Conservation (phyloP, 2,113 vertebrate genomes). For the Asarcornis scutulata region DNA sequence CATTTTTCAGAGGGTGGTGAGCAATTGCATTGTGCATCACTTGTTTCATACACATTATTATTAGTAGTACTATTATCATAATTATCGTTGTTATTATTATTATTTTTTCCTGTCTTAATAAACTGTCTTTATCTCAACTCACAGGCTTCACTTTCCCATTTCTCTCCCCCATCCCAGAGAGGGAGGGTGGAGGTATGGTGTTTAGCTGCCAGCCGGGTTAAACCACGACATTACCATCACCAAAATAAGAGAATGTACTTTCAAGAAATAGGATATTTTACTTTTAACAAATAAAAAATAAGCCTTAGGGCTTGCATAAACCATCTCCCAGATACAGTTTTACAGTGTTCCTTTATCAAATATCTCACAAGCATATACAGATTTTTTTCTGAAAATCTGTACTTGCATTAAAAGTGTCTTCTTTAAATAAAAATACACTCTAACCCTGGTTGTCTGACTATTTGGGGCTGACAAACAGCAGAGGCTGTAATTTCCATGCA, state of each 20-base stretch:
- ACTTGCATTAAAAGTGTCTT: background rate
- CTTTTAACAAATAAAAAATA: background rate
- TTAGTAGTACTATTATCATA: no score
- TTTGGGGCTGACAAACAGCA: background rate
- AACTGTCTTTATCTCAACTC: no score
- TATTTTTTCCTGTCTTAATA: no score
- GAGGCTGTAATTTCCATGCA: background rate
- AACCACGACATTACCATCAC: background rate
- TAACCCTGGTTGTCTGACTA: background rate
- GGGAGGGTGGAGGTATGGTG: no score
- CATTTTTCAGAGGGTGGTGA: no score
- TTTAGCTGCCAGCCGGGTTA: no score
- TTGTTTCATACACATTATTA: no score
- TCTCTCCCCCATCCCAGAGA: no score
- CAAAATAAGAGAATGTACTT: background rate
- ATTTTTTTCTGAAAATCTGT: background rate
- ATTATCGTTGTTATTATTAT: no score
- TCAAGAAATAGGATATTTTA: background rate
- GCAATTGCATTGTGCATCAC: no score
- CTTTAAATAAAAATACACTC: background rate
- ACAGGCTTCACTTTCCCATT: no score
- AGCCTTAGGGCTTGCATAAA: background rate
- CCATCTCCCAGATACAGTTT: background rate
- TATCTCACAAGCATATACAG: background rate
- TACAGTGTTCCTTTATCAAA: background rate